Conservation (phyloP, 2,113 vertebrate species). For the Sinocyclocheilus anophthalmus region DNA sequence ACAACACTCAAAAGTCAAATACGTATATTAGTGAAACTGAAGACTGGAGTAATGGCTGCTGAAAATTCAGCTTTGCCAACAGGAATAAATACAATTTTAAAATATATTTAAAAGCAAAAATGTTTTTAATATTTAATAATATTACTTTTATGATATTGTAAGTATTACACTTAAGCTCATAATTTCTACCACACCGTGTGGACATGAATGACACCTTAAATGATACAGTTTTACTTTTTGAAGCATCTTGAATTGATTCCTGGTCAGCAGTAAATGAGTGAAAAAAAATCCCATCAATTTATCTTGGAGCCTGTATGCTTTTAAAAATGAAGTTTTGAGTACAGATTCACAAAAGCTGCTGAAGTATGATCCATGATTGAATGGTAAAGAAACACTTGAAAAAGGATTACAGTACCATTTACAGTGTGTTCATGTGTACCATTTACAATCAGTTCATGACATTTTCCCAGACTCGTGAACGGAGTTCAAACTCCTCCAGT, state of each 20-base stretch:
- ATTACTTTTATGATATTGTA: not conserved
- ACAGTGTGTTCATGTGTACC: not conserved
- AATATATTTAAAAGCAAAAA: no score
- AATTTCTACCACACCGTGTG: not conserved
- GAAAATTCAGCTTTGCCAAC: not conserved
- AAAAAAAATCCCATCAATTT: no score
- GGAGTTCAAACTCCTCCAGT: not conserved
- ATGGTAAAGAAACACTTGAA: not conserved
- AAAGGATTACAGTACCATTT: not conserved
- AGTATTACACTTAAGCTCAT: not conserved
- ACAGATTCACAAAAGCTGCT: not conserved
- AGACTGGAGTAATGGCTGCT: not conserved
- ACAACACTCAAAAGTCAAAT: no score
- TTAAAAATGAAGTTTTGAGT: no score
- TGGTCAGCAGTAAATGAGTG: not conserved
- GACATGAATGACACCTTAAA: not conserved
- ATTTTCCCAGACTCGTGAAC: conserved; percentile 2
- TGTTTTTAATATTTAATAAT: no score
- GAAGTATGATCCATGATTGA: not conserved
- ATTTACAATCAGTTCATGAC: not conserved
- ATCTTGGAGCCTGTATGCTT: no score
- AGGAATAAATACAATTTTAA: no score
- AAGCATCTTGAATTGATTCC: not conserved
- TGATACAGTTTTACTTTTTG: not conserved
- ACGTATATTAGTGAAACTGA: no score